Base-by-base conservation (phyloP, 2,888 invertebrate genomes). In the Camponotus fellah region DNA sequence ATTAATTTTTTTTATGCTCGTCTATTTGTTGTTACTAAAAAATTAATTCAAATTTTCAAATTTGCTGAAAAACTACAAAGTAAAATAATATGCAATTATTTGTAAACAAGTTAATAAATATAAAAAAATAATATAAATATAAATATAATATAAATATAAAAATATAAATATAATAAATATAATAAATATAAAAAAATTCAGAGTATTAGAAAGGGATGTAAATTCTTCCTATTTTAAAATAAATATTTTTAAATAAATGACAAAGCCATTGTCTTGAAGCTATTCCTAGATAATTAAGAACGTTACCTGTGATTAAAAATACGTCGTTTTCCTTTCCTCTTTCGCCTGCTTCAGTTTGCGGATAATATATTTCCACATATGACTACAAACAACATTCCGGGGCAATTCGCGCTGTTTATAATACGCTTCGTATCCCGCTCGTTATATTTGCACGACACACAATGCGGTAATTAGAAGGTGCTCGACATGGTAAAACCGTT, bases 391-490 rank as follows among this genome's bases (percentile, higher is more conserved):
- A 69, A 60, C 58, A 60, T 60, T 40, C 56, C 81, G 53, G 12
- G 60, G 66, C 80, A 81, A 85, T 87, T 82, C 75, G 46, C 83
- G 34, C 82, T 75, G 77, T 79, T 87, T 75, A 79, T 66, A 65
- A 81, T 71, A 83, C 68, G 32, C 34, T 56, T 40, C 34, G 37
- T 40, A 62, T 62, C 26, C 75, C 53, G 10, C 14, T 64, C 66
- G 37, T 62, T 81, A 69, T 81, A 85, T 82, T 86, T 87, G 75
- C 81, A 60, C 76, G 49, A 68, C 80, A 68, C 62, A 85, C 86
- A 89, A 85, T 85, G 76, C 80, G 79, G 84, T 87, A 89, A 89
- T 89, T 89, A 82, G 76, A 85, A 87, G 83, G 82, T 82, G 79
- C 66, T 82, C 72, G 74, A 72, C 83, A 79, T 65, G 85, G 84